Percentiles rank a stretch among this genome's conserved stretches.
Conservation (phyloP, 2,888 invertebrate species). For the Gortyna flavago region DNA sequence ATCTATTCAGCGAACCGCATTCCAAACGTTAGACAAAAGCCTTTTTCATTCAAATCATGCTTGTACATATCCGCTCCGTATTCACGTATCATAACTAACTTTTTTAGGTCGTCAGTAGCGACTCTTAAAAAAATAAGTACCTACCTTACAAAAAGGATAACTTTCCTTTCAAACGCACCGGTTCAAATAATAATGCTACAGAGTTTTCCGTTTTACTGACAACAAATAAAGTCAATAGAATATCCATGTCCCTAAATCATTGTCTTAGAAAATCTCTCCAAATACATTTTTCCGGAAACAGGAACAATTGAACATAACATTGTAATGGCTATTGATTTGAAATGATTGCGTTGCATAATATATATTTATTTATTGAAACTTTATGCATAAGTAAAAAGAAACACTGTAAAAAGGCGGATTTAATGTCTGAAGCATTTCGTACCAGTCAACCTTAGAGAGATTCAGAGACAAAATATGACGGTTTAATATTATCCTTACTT, state of each 20-base stretch:
- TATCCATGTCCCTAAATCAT: background rate
- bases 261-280: constrained; percentile 20
- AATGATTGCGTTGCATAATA: background rate
- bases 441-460: too few relatives aligned
- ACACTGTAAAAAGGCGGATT: too few relatives aligned
- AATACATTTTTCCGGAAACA: constrained; percentile 9
- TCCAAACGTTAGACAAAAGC: constrained; percentile 1
- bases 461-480: too few relatives aligned
- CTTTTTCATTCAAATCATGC: constrained; percentile 9
- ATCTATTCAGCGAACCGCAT: background rate
- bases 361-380: background rate
- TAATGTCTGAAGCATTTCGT: too few relatives aligned
- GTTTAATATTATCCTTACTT: background rate
- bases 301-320: background rate
- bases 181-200: constrained; percentile 3
- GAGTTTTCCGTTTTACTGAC: background rate
- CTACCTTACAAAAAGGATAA: background rate
- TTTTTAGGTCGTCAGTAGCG: background rate
- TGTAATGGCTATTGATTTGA: background rate
- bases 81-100: background rate
- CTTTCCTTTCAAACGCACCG: constrained; percentile 1
- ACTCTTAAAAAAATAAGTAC: background rate
- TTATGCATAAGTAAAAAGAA: background rate
- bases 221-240: background rate
- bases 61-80: constrained; percentile 6